Base-by-base conservation (phyloP, 2,888 invertebrate genomes). In the Sisyra terminalis region DNA sequence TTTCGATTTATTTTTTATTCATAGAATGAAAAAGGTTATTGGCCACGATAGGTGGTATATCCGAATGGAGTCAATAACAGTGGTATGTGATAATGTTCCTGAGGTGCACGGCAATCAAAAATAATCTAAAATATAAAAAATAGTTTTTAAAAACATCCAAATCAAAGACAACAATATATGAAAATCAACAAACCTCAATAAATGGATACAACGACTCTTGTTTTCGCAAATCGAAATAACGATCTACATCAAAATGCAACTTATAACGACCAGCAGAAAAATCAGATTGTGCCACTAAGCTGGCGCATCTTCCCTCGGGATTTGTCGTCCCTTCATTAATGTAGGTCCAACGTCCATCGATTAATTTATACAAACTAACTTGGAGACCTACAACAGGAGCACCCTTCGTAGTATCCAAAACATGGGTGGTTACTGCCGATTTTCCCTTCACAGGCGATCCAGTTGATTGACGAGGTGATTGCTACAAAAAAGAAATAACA, bases 11-110 rank as follows among this genome's bases (percentile, higher is more conserved):
- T 24, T 24, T 24, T 24, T 24, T 5, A 24, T 24, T 7, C 7
- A 5, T 24, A 24, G 24, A 24, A 24, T 24, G 24, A 3, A 24
- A 24, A 24, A 3, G 24, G 5, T 60, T 66, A 77, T 50, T 71
- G 68, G 43, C 83, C 84, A 51, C 80, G 69, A 56, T 85, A 85
- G 0, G 84, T 85, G 1, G 81, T 73, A 53, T 83, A 86, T 13
- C 84, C 80, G 58, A 69, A 84, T 0, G 84, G 83, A 51, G 74
- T 81, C 15, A 86, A 59, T 15, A 86, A 63, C 38, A 86, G 59
- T 0, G 85, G 84, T 45, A 86, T 75, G 60, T 86, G 83, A 59
- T 83, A 81, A 52, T 79, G 76, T 43, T 76, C 68, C 3, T 62
- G 65, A 3, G 71, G 70, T 44, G 68, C 65, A 18, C 70, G 70